Conservation (phyloP, 2,797 vertebrate genomes). For the Menidia menidia region DNA sequence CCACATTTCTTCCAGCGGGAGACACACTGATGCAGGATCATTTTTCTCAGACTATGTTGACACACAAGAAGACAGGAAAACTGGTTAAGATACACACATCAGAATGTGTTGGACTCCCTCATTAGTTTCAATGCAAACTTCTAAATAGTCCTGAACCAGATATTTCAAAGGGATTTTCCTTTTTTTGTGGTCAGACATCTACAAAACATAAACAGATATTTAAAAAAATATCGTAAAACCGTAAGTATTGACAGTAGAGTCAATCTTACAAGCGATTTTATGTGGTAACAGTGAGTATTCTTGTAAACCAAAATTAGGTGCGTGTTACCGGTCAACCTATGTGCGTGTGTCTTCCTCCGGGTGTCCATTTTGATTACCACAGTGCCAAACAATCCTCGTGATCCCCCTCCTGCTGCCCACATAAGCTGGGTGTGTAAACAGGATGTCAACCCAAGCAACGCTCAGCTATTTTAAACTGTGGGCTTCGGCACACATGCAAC, state of each 20-base stretch:
- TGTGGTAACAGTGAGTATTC: too few relatives aligned
- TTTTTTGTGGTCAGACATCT: too few relatives aligned
- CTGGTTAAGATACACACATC: too few relatives aligned
- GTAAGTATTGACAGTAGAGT: too few relatives aligned
- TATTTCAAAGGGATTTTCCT: too few relatives aligned
- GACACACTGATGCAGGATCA: neutral
- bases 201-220: too few relatives aligned
- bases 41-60: neutral
- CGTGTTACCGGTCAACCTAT: neutral
- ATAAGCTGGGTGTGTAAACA: slow-evolving; percentile 77
- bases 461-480: slow-evolving; percentile 74
- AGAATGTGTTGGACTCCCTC: too few relatives aligned
- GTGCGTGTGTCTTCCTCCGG: slow-evolving; percentile 13
- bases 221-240: too few relatives aligned
- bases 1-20: slow-evolving; percentile 24
- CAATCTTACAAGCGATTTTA: too few relatives aligned
- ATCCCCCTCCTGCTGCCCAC: slow-evolving; percentile 63
- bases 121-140: too few relatives aligned
- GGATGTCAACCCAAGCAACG: slow-evolving; percentile 75
- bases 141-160: too few relatives aligned
- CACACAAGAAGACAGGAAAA: neutral
- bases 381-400: slow-evolving; percentile 68
- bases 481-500: slow-evolving; percentile 57
- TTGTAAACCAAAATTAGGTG: too few relatives aligned
- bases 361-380: slow-evolving; percentile 62